Conservation (phyloP, 1,140 invertebrate species). For the Temnothorax longispinosus region DNA sequence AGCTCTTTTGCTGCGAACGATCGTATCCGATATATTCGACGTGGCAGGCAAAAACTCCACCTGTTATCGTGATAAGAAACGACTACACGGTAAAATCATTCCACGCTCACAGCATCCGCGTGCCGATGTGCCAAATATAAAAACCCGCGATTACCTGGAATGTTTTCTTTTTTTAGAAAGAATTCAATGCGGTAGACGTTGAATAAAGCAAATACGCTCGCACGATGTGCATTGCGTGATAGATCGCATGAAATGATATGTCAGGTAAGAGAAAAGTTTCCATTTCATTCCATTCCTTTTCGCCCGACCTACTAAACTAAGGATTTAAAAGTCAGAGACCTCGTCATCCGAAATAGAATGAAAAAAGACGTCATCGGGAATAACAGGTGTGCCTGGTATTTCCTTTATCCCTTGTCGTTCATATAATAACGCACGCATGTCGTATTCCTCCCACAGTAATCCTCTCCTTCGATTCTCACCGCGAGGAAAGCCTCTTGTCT, state of each 20-base stretch:
- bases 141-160: not conserved
- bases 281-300: not conserved
- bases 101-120: not conserved
- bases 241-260: not conserved
- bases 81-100: constrained; percentile 26
- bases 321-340: constrained; percentile 16
- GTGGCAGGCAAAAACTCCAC: not conserved
- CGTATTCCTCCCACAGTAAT: constrained; percentile 40
- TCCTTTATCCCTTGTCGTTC: constrained; percentile 7
- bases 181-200: constrained; percentile 6
- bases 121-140: not conserved
- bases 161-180: not conserved
- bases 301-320: constrained; percentile 3
- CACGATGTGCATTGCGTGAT: not conserved
- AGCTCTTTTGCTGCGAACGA: not conserved
- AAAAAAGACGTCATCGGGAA: constrained; percentile 34
- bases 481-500: constrained; percentile 66
- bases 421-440: constrained; percentile 29
- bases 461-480: constrained; percentile 18
- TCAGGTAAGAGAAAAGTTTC: constrained; percentile 2
- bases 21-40: not conserved
- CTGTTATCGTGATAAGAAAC: not conserved
- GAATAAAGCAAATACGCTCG: not conserved
- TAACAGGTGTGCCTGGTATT: constrained; percentile 40
- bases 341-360: constrained; percentile 1